Evolutionary conservation across 1,140 invertebrate species (phyloP).

Genomic region (Lerema accius): DNA sequence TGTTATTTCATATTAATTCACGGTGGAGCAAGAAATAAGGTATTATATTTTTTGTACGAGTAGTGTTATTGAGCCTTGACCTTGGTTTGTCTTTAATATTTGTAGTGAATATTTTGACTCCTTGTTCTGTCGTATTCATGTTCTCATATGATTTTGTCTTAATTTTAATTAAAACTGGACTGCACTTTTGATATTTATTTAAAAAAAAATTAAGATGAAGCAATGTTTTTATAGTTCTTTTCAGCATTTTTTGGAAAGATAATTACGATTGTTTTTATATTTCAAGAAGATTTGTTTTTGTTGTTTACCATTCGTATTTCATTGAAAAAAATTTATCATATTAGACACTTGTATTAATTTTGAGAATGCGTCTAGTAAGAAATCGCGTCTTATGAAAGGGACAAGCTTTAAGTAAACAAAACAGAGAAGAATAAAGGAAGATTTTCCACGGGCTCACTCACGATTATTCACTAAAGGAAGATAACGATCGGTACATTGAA

Average conservation of each 20-base stretch:
- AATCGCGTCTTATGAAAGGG: no score
- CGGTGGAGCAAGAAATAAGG: background rate
- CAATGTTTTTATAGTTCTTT: no score
- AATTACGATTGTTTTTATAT: no score
- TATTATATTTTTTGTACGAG: constrained; percentile 3
- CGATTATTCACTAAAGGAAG: constrained; percentile 19
- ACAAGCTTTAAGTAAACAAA: background rate
- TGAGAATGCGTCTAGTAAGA: background rate
- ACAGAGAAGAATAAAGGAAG: background rate
- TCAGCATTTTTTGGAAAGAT: no score
- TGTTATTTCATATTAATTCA: constrained; percentile 15
- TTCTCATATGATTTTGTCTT: background rate
- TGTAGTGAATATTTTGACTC: constrained; percentile 20
- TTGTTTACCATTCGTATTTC: no score
- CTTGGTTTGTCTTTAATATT: constrained; percentile 18
- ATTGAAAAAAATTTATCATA: no score
- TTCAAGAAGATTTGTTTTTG: no score
- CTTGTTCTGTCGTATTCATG: background rate
- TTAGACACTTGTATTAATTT: no score
- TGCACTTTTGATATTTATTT: no score
- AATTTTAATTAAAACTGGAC: no score
- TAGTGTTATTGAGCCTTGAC: constrained; percentile 12
- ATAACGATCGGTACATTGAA: constrained; percentile 24
- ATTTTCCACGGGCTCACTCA: constrained; percentile 12
- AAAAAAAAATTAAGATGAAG: no score